A percentile compares a stretch with the other conserved stretches of the same genome.
These are phyloP conservation scores for Oedothorax gibbosus DNA, from an alignment of 1,140 invertebrate genomes.

Conservation along the genomic window DNA sequence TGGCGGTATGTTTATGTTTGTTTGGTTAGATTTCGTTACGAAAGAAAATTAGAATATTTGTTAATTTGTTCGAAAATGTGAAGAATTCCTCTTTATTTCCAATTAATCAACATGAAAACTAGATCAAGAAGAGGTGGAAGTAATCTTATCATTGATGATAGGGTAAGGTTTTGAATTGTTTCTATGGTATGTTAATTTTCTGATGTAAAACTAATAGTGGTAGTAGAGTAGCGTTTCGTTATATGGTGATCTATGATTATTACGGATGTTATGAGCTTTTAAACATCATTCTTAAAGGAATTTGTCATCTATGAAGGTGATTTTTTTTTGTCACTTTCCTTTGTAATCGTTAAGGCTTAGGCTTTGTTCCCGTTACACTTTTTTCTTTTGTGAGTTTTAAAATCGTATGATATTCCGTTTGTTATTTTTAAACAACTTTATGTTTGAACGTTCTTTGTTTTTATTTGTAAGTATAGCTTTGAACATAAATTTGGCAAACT, in stretches of 20 bases:
- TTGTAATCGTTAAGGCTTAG: slow-evolving; percentile 16
- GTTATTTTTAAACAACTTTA: too few species aligned
- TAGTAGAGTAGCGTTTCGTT: too few species aligned
- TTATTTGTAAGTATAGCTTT: too few species aligned
- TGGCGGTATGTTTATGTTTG: slow-evolving; percentile 58
- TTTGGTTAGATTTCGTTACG: slow-evolving; percentile 15
- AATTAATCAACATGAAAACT: slow-evolving; percentile 44
- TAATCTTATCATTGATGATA: slow-evolving; percentile 32
- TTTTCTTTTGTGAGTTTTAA: too few species aligned
- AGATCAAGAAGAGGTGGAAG: slow-evolving; percentile 30
- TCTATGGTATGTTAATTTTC: slow-evolving; percentile 8
- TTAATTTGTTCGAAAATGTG: slow-evolving; percentile 30
- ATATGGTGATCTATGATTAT: too few species aligned
- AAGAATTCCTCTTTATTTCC: neutral
- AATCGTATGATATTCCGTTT: too few species aligned
- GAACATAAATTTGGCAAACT: too few species aligned
- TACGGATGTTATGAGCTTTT: too few species aligned
- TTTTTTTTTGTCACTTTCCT: too few species aligned
- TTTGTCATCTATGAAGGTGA: neutral
- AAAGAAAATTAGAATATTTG: slow-evolving; percentile 5
- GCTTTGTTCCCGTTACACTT: slow-evolving; percentile 6
- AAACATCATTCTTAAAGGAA: neutral
- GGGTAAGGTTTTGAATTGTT: slow-evolving; percentile 27
- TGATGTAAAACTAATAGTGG: too few species aligned
- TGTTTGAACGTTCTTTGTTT: too few species aligned